phyloP scores from a whole-genome alignment of 2,113 vertebrate species.

The Nannobrachium achirus region DNA sequence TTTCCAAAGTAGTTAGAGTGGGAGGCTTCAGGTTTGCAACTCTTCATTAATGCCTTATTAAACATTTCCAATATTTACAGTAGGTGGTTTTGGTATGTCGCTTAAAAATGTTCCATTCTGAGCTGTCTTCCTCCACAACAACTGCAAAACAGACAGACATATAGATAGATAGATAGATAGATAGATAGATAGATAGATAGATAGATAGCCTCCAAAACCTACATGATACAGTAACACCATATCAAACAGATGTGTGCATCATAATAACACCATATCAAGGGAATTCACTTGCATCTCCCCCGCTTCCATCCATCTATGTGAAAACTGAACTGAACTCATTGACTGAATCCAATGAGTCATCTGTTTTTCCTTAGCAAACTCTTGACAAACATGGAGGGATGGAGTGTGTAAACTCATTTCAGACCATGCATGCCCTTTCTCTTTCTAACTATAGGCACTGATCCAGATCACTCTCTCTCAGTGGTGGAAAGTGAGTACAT shows the following conservation, averaged over 20 bases:
- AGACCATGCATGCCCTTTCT: slow-evolving; percentile 41
- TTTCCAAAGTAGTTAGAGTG: slow-evolving; percentile 38
- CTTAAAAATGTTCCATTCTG: slow-evolving; percentile 38
- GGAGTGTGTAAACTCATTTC: slow-evolving; percentile 57
- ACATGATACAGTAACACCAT: no score
- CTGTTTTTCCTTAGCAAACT: not conserved
- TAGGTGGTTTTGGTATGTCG: slow-evolving; percentile 32
- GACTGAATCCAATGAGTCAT: no score
- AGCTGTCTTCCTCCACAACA: slow-evolving; percentile 15
- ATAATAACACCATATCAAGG: no score
- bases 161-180: slow-evolving; percentile 6
- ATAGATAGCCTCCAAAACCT: not conserved
- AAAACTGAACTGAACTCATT: slow-evolving; percentile 6
- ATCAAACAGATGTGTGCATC: no score
- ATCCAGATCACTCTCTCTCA: slow-evolving; percentile 43
- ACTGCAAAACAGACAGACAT: not conserved
- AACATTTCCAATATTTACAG: slow-evolving; percentile 51
- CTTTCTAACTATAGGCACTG: slow-evolving; percentile 60
- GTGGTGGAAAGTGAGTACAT: no score
- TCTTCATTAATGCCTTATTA: slow-evolving; percentile 43
- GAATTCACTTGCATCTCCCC: not conserved
- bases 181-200: not conserved
- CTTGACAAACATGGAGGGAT: not conserved
- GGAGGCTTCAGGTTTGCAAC: slow-evolving; percentile 8
- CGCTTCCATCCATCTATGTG: slow-evolving; percentile 34